Evolutionary conservation across 2,113 vertebrate species (phyloP).

Genomic region (Uropsilus gracilis): DNA sequence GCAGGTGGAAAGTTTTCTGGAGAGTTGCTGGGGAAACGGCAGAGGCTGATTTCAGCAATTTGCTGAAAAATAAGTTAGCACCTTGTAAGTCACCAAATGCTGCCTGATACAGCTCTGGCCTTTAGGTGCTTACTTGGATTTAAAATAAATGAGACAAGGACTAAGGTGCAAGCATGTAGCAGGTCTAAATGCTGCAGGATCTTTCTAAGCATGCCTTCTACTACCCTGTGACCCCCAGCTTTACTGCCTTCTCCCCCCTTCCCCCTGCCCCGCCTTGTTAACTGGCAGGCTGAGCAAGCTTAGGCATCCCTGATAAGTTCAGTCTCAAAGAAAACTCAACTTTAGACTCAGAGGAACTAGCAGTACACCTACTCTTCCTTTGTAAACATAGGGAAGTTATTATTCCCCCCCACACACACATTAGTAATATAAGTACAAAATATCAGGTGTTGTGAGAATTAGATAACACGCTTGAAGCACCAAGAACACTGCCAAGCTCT

Average conservation of each 20-base stretch:
- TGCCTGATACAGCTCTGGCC: neutral
- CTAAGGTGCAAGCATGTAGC: too few relatives aligned
- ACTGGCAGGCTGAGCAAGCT: neutral
- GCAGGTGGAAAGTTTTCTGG: neutral
- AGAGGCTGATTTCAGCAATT: neutral
- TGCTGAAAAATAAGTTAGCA: neutral
- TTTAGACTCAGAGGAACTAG: neutral
- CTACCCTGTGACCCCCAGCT: neutral
- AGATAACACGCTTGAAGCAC: neutral
- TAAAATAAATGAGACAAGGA: neutral
- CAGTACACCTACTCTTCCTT: neutral
- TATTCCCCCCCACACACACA: neutral
- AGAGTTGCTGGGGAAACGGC: neutral
- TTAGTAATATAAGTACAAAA: neutral
- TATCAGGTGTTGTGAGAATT: neutral
- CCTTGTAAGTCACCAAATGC: neutral
- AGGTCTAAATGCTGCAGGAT: neutral
- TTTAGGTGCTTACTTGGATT: neutral
- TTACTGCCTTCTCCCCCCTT: too few relatives aligned
- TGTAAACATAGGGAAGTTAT: neutral
- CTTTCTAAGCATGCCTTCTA: neutral
- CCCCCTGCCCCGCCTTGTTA: neutral
- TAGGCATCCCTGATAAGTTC: neutral
- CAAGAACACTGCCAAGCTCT: neutral
- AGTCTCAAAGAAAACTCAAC: neutral